A percentile compares a stretch with the other conserved stretches of the same genome.
phyloP scores from a whole-genome alignment of 2,113 vertebrate species.

The Stegostoma tigrinum region DNA sequence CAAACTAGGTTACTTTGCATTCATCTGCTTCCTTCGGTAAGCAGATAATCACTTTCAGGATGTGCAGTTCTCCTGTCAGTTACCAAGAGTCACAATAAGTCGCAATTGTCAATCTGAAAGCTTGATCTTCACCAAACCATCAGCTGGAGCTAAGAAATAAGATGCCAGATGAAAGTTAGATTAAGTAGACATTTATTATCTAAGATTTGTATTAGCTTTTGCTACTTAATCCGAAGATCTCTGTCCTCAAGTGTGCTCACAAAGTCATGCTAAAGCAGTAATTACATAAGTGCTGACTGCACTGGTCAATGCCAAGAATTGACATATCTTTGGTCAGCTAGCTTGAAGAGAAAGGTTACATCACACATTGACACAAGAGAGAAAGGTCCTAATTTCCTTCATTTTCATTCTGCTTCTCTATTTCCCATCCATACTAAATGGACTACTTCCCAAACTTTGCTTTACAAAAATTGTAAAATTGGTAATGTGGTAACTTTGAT shows the following conservation, averaged over 20 bases:
- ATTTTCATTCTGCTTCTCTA: neutral
- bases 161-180: constrained; percentile 60
- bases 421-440: neutral
- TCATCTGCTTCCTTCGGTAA: constrained; percentile 72
- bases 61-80: constrained; percentile 60
- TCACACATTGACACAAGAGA: neutral
- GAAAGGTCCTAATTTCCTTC: neutral
- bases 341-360: neutral
- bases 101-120: constrained; percentile 69
- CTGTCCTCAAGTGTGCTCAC: constrained; percentile 51
- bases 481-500: neutral
- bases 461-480: neutral
- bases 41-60: constrained; percentile 73
- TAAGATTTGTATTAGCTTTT: constrained; percentile 58
- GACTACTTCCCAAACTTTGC: neutral
- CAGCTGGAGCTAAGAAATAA: constrained; percentile 57
- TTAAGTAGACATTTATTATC: constrained; percentile 66
- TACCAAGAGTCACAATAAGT: constrained; percentile 59
- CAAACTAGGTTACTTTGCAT: constrained; percentile 60
- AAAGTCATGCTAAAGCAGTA: constrained; percentile 47
- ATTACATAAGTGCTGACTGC: constrained; percentile 52
- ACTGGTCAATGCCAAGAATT: constrained; percentile 46
- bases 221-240: constrained; percentile 55
- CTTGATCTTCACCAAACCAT: constrained; percentile 65
- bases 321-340: constrained; percentile 34